phyloP scores from a whole-genome alignment of 2,113 vertebrate species.

The Pagrus major region DNA sequence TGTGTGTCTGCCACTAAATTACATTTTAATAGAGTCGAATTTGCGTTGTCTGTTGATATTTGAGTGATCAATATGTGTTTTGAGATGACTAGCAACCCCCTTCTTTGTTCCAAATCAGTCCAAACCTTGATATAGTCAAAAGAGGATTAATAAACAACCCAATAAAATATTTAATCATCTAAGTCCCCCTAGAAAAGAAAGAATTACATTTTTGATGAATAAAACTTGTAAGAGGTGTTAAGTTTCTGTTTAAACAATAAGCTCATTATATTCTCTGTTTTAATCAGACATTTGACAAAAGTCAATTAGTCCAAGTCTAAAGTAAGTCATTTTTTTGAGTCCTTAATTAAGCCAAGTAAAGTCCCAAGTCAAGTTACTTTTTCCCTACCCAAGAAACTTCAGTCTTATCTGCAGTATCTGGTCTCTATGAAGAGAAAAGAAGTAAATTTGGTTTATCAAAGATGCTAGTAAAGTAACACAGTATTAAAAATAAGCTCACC shows the following conservation, averaged over 20 bases:
- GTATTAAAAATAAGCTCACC: no score
- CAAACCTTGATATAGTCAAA: slow-evolving; percentile 49
- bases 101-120: slow-evolving; percentile 50
- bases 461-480: no score
- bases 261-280: not conserved
- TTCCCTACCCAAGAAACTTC: no score
- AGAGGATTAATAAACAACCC: slow-evolving; percentile 2
- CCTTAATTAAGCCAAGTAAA: no score
- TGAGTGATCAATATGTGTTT: slow-evolving; percentile 72
- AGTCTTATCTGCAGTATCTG: no score
- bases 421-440: no score
- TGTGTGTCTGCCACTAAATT: slow-evolving; percentile 68
- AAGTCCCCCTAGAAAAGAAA: not conserved
- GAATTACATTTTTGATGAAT: not conserved
- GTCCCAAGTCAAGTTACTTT: no score
- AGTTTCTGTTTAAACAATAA: not conserved
- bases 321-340: no score
- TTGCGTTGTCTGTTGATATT: slow-evolving; percentile 77
- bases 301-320: no score
- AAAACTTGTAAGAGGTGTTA: not conserved
- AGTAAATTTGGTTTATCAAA: no score
- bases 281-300: no score
- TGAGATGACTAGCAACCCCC: slow-evolving; percentile 52
- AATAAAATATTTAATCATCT: slow-evolving; percentile 10
- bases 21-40: slow-evolving; percentile 67